Percentiles rank a stretch among this genome's conserved stretches.
Evolutionary conservation across 2,888 invertebrate species (phyloP).

Genomic region (Agrotis exclamationis): DNA sequence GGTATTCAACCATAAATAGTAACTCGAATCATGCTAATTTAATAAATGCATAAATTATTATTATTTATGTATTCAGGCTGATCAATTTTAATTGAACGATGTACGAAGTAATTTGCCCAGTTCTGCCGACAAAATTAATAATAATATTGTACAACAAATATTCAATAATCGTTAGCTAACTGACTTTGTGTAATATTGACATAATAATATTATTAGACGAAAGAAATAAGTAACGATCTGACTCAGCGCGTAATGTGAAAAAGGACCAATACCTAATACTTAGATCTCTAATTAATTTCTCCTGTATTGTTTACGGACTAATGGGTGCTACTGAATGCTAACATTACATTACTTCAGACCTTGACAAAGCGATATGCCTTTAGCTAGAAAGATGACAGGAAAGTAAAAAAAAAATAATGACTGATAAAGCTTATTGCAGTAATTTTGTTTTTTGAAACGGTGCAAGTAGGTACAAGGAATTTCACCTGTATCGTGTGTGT

Average conservation of each 20-base stretch:
- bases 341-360: background rate
- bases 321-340: background rate
- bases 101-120: constrained; percentile 17
- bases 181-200: constrained; percentile 31
- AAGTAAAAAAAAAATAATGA: no score
- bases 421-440: no score
- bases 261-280: background rate
- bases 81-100: constrained; percentile 23
- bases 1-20: background rate
- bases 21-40: background rate
- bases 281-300: background rate
- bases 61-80: constrained; percentile 15
- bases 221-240: constrained; percentile 22
- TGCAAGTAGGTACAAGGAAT: no score
- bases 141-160: constrained; percentile 38
- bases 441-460: no score
- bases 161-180: constrained; percentile 36
- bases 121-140: constrained; percentile 19
- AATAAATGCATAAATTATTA: constrained; percentile 9
- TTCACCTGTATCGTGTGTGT: no score
- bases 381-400: background rate
- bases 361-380: background rate
- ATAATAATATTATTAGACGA: constrained; percentile 24
- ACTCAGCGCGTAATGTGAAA: background rate
- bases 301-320: background rate